Conservation (phyloP, 2,113 vertebrate species). For the Lampris megalopsis region DNA sequence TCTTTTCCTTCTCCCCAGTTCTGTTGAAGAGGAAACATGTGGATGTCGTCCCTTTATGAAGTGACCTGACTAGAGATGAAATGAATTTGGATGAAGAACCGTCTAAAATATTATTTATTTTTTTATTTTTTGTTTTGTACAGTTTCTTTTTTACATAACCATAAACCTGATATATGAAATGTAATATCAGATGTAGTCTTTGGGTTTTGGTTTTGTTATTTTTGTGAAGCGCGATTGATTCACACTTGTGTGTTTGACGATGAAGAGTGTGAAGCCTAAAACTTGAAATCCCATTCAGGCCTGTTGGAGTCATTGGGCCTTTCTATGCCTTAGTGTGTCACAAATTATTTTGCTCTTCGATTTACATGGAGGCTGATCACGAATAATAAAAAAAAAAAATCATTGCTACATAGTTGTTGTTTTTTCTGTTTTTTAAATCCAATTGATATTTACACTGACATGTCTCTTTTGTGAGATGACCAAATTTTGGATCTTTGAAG, state of each 20-base stretch:
- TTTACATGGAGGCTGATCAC: slow-evolving; percentile 68
- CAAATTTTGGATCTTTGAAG: too few relatives aligned
- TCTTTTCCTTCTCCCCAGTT: slow-evolving; percentile 72
- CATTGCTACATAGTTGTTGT: neutral
- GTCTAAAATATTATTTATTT: slow-evolving; percentile 33
- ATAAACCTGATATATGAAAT: slow-evolving; percentile 69
- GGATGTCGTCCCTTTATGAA: slow-evolving; percentile 39
- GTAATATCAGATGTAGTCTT: slow-evolving; percentile 52
- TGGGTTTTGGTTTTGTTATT: slow-evolving; percentile 46
- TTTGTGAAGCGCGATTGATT: slow-evolving; percentile 42
- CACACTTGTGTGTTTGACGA: too few relatives aligned
- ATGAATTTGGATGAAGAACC: slow-evolving; percentile 44
- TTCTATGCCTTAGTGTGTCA: slow-evolving; percentile 60
- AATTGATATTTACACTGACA: too few relatives aligned
- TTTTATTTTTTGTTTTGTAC: slow-evolving; percentile 38
- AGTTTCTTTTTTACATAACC: slow-evolving; percentile 62
- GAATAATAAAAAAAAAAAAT: slow-evolving; percentile 20
- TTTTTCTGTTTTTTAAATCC: neutral
- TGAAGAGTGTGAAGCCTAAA: slow-evolving; percentile 2
- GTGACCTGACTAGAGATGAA: slow-evolving; percentile 40
- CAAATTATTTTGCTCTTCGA: slow-evolving; percentile 47
- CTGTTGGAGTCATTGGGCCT: slow-evolving; percentile 51
- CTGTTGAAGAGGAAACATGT: slow-evolving; percentile 68
- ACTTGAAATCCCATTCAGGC: slow-evolving; percentile 28
- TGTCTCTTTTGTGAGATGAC: too few relatives aligned